These are phyloP conservation scores for Scaptodrosophila lebanonensis DNA, from an alignment of 1,140 invertebrate species.

Conservation along the genomic window DNA sequence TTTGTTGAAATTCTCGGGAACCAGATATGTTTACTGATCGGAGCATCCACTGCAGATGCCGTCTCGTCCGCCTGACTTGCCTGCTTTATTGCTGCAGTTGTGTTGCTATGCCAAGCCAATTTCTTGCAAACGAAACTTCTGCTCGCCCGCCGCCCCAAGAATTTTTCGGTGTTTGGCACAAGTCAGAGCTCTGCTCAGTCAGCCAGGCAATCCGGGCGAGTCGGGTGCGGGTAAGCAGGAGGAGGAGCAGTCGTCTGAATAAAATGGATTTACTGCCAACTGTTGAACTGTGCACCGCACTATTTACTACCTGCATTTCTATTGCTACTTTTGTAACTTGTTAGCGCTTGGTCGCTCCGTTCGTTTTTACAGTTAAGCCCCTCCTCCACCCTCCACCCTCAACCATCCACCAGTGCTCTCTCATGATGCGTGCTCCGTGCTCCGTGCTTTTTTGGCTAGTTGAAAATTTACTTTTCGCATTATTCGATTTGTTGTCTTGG, in stretches of 20 bases:
- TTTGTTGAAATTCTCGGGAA: no score
- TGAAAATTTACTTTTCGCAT: slow-evolving; percentile 74
- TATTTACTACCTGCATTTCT: slow-evolving; percentile 75
- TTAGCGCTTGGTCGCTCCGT: slow-evolving; percentile 47
- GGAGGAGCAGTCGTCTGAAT: slow-evolving; percentile 62
- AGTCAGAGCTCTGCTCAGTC: slow-evolving; percentile 55
- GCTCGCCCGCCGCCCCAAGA: no score
- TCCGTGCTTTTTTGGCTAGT: slow-evolving; percentile 36
- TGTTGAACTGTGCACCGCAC: slow-evolving; percentile 64
- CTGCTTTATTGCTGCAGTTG: slow-evolving; percentile 42
- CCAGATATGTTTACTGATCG: no score
- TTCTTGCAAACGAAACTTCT: slow-evolving; percentile 40
- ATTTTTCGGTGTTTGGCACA: slow-evolving; percentile 68
- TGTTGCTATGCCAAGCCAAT: slow-evolving; percentile 39
- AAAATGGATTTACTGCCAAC: slow-evolving; percentile 76
- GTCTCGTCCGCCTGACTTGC: slow-evolving; percentile 27
- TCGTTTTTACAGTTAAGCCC: slow-evolving; percentile 32
- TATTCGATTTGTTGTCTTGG: slow-evolving; percentile 74
- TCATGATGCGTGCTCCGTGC: slow-evolving; percentile 21
- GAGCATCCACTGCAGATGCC: neutral
- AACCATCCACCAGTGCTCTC: slow-evolving; percentile 39
- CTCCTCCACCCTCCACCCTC: slow-evolving; percentile 7
- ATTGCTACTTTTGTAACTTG: slow-evolving; percentile 75
- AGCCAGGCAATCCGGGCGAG: slow-evolving; percentile 17
- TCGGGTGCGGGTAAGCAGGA: slow-evolving; percentile 2